Evolutionary conservation across 37 sponge, comb jelly and placozoan genomes (phyloP), one percentile per base, ranked within the genome.

Genomic region (Agelas oroides): DNA sequence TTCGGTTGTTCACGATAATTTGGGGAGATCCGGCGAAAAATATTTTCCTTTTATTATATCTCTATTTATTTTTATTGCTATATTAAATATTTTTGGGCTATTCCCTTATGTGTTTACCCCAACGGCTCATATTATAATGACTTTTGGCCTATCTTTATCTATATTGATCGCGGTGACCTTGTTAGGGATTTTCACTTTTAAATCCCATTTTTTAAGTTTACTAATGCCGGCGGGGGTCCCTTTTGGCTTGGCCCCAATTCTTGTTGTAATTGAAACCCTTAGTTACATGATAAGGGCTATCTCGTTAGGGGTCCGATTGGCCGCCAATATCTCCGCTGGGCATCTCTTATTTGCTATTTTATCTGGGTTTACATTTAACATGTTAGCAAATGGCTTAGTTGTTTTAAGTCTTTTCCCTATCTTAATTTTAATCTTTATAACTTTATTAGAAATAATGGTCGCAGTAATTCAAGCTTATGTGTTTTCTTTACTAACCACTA

Each of bases 281-380:
- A 88, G 93, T 85, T 92, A 85, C 88, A 37, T 88, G 53, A 60
- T 85, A 64, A 25, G 86, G 59, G 89, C 86, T 53, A 77, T 92
- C 39, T 92, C 93, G n/a, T 85, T 92, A 70, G 93, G 93, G 28
- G 66, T 92, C 32, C 59, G 93, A 40, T 81, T 92, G 65, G 89
- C 89, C 6, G 93, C 93, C 25, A 92, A 92, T 92, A 78, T 92
- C 53, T 73, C 89, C 8, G 93, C 93, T 17, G 93, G 93, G 40
- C 93, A 92, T 79, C 85, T 92, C 80, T 92, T 92, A 81, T 92
- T 92, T 85, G 81, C 86, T n/a, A 92, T 92, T 60, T 52, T 92
- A 66, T 92, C 93, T 24, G 86, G 93, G 25, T 92, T 92, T 88
- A 80, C 82, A 55, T 92, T 84, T 85, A 88, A 65, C 59, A 88